Conservation (phyloP, 1,140 invertebrate genomes). For the Drosophila lacertosa region DNA sequence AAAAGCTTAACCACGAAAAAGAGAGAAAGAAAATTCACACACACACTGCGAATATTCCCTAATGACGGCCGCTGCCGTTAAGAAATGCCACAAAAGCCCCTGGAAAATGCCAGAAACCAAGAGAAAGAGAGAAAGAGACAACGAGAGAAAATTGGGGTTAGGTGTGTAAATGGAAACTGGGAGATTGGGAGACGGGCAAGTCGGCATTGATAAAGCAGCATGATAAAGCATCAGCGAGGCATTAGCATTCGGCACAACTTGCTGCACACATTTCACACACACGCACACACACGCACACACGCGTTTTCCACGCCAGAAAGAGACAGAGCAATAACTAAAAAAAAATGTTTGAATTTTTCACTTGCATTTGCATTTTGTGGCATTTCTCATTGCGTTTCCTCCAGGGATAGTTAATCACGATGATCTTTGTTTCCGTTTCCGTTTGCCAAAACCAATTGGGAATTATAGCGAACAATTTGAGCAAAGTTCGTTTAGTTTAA, state of each 20-base stretch:
- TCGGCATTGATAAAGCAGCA: constrained; percentile 44
- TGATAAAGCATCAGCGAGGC: constrained; percentile 35
- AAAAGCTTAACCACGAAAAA: constrained; percentile 80
- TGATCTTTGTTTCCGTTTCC: constrained; percentile 26
- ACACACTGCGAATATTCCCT: constrained; percentile 75
- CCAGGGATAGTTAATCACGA: constrained; percentile 29
- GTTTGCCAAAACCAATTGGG: constrained; percentile 29
- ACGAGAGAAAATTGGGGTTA: neutral
- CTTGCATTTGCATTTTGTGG: constrained; percentile 17
- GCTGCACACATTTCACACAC: constrained; percentile 28
- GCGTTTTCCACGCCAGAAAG: too few species aligned
- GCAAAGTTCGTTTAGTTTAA: neutral
- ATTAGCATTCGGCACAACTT: constrained; percentile 31
- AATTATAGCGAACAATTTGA: constrained; percentile 12
- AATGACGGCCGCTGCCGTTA: constrained; percentile 58
- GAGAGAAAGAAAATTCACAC: constrained; percentile 14
- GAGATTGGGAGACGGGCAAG: neutral
- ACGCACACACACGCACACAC: neutral
- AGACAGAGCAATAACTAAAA: neutral
- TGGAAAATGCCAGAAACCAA: neutral
- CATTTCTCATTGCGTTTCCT: constrained; percentile 3
- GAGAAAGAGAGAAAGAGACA: constrained; percentile 1
- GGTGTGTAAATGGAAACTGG: constrained; percentile 8
- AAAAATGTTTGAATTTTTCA: neutral
- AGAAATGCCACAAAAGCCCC: constrained; percentile 36